These are phyloP conservation scores for Enteromius trimaculatus DNA, from an alignment of 2,797 vertebrate genomes.

Conservation along the genomic window DNA sequence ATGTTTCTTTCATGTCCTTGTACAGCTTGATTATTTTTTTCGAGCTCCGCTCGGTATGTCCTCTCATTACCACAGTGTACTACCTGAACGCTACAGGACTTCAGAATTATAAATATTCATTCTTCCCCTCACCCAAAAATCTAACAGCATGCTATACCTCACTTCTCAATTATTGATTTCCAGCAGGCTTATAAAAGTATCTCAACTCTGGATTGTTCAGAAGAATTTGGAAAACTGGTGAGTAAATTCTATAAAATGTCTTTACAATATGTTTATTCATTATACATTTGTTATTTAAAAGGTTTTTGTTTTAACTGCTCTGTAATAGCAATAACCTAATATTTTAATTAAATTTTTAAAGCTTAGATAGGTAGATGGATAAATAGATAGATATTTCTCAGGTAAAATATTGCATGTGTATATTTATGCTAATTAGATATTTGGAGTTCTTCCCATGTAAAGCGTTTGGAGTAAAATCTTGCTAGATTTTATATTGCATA, in stretches of 20 bases:
- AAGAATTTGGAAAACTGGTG: constrained; percentile 28
- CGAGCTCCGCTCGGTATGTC: constrained; percentile 25
- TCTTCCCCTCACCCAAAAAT: constrained; percentile 24
- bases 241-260: constrained; percentile 6
- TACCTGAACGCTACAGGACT: constrained; percentile 39
- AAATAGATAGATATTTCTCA: background rate
- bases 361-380: background rate
- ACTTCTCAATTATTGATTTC: constrained; percentile 59
- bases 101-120: constrained; percentile 50
- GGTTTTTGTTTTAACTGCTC: background rate
- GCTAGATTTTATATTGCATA: constrained; percentile 9
- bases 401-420: background rate
- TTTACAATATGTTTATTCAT: constrained; percentile 3
- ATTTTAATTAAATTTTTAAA: background rate
- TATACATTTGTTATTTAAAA: background rate
- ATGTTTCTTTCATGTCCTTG: constrained; percentile 4
- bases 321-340: background rate
- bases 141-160: constrained; percentile 35
- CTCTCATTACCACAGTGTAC: constrained; percentile 43
- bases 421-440: constrained; percentile 24
- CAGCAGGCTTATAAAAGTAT: constrained; percentile 29
- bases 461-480: background rate
- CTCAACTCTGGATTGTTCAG: constrained; percentile 41
- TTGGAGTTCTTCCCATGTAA: constrained; percentile 14
- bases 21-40: constrained; percentile 19